Percentiles rank a stretch among this genome's conserved stretches.
phyloP scores from a whole-genome alignment of 2,113 vertebrate species.

The Synchiropus splendidus region DNA sequence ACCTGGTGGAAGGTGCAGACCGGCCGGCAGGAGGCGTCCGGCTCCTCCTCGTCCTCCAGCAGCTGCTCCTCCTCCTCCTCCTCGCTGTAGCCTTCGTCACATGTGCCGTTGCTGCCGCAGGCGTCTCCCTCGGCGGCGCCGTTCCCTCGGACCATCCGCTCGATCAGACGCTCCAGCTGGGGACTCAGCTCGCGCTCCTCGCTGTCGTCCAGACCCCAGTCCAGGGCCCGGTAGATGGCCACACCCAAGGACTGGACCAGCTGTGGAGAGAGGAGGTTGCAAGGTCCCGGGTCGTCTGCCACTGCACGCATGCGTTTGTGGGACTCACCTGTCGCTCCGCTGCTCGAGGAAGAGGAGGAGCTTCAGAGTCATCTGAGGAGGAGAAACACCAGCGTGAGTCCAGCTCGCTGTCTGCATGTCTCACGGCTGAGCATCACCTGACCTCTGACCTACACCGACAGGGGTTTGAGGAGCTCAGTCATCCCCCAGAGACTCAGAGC shows the following conservation, averaged over 20 bases:
- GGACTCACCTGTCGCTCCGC: conserved; percentile 53
- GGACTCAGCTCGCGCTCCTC: conserved; percentile 90
- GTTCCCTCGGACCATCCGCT: conserved; percentile 79
- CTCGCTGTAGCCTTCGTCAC: conserved; percentile 86
- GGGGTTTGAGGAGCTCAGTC: too few species aligned
- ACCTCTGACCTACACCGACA: too few species aligned
- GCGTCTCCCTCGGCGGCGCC: conserved; percentile 51
- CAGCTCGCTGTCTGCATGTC: too few species aligned
- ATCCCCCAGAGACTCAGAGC: too few species aligned
- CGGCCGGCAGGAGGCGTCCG: conserved; percentile 55
- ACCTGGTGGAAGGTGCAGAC: conserved; percentile 78
- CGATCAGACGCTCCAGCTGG: conserved; percentile 85
- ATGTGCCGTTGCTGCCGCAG: conserved; percentile 20
- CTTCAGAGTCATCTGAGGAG: conserved; percentile 31
- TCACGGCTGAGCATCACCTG: too few species aligned
- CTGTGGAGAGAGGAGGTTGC: conserved; percentile 50
- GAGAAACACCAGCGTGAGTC: too few species aligned
- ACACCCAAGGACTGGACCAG: conserved; percentile 88
- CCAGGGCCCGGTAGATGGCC: conserved; percentile 87
- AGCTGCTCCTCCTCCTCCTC: too few species aligned
- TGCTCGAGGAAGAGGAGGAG: conserved; percentile 10
- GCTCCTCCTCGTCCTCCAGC: conserved; percentile 87
- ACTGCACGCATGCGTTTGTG: not conserved
- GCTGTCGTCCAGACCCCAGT: conserved; percentile 90
- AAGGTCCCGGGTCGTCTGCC: not conserved